Base-by-base conservation (phyloP, 2,113 vertebrate genomes). In the Hemicordylus capensis region DNA sequence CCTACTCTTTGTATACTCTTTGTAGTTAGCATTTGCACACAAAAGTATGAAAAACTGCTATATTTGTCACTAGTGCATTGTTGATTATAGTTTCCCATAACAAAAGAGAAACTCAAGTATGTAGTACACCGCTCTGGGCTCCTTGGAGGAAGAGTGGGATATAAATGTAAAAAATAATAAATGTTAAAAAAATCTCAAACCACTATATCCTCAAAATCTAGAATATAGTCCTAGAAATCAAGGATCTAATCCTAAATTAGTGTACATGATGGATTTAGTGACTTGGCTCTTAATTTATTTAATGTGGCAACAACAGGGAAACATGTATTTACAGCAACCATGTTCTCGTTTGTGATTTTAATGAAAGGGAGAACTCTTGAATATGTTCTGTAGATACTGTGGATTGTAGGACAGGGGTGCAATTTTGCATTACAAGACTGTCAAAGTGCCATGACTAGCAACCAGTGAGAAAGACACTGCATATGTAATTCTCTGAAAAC, bases 401-500 rank as follows among this genome's bases (percentile, higher is more conserved):
- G 37, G 28, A 48, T 0, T 46, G 84, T 42, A 77, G 42, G 34
- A 15, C 20, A 22, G 39, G 37, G 24, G 2, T 80, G 74, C 77
- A 67, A 48, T 90, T 85, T 64, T 8, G n/a, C n/a, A 76, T 84
- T 80, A 89, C 67, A 24, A 80, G 17, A 34, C 83, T 81, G 87
- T 91, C 86, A 85, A 94, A 85, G 3, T 22, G 26, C 24, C 11
- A 88, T 56, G 81, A 67, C 74, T 88, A 85, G 42, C 80, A 85
- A 83, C 90, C 91, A 80, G 51, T 85, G 70, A 87, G 87, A 87
- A 93, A 63, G 81, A 80, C 85, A 78, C 89, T 91, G 84, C 81
- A 89, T 94, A 93, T 93, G 31, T 56, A 80, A 74, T 95, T 88
- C 72, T 81, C 75, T 88, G 92, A 91, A 95, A 94, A 94, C 93